Conservation (phyloP, 2,113 vertebrate genomes). For the Bungarus multicinctus region DNA sequence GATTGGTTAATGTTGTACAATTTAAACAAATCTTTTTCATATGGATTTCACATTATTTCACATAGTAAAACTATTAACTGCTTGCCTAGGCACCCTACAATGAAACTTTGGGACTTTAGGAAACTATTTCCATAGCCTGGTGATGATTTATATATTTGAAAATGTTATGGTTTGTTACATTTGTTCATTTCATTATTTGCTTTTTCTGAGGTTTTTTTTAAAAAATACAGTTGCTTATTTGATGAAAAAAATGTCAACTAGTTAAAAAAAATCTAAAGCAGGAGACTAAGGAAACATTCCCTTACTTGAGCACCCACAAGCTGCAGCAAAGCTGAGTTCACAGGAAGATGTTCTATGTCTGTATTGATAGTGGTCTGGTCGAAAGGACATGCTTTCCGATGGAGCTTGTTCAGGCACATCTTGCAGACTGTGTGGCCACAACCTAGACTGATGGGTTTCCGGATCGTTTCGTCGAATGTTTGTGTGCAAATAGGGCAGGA, state of each 20-base stretch:
- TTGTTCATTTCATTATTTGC: background rate
- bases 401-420: constrained; percentile 99
- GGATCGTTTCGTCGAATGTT: constrained; percentile 96
- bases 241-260: background rate
- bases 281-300: background rate
- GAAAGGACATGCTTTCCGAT: constrained; percentile 97
- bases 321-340: constrained; percentile 93
- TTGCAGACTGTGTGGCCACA: constrained; percentile 99
- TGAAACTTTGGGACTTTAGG: background rate
- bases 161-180: background rate
- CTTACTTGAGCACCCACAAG: constrained; percentile 94
- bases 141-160: background rate
- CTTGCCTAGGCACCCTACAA: background rate
- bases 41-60: background rate
- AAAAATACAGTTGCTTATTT: background rate
- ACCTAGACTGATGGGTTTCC: constrained; percentile 95
- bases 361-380: constrained; percentile 99
- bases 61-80: background rate
- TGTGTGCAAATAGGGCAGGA: constrained; percentile 99
- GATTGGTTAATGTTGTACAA: background rate
- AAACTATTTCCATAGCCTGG: background rate
- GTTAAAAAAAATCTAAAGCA: background rate
- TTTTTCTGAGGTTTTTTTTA: background rate
- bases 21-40: background rate
- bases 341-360: constrained; percentile 95